Evolutionary conservation across 1,140 invertebrate genomes (phyloP).

Genomic region (Meloidogyne chitwoodi): DNA sequence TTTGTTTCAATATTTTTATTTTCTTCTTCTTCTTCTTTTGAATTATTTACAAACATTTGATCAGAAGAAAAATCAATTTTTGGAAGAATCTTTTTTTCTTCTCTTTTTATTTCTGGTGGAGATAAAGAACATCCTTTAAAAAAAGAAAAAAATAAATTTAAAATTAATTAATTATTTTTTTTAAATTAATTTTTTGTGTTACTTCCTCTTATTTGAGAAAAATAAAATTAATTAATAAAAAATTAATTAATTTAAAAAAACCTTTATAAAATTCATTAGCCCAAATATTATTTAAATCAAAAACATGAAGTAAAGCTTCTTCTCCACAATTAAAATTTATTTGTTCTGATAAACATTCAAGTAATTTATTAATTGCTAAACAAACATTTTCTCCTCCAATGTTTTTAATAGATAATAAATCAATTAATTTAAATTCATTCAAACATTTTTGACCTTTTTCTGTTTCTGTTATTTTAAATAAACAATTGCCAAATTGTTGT

Average conservation of each 20-base stretch:
- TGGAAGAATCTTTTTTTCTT: neutral
- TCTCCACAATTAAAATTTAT: slow-evolving; percentile 40
- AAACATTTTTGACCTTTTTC: slow-evolving; percentile 39
- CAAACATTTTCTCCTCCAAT: slow-evolving; percentile 40
- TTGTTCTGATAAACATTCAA: slow-evolving; percentile 35
- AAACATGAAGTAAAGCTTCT: slow-evolving; percentile 56
- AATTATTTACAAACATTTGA: neutral
- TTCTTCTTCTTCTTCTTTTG: neutral
- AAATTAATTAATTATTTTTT: too few relatives aligned
- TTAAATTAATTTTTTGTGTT: neutral
- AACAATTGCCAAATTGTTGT: slow-evolving; percentile 33
- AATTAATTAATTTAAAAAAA: neutral
- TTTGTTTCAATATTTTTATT: neutral
- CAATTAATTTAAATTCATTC: slow-evolving; percentile 35
- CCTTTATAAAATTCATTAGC: slow-evolving; percentile 14
- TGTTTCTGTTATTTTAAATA: slow-evolving; percentile 37
- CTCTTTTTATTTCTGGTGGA: neutral
- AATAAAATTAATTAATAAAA: neutral
- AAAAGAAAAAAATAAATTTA: neutral
- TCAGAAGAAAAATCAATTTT: neutral
- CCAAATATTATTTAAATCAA: slow-evolving; percentile 51
- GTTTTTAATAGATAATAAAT: slow-evolving; percentile 40
- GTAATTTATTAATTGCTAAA: slow-evolving; percentile 36
- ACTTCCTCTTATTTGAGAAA: neutral
- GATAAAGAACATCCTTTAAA: neutral